Evolutionary conservation across 1,140 invertebrate species (phyloP).

Genomic region (Helicoverpa zea): DNA sequence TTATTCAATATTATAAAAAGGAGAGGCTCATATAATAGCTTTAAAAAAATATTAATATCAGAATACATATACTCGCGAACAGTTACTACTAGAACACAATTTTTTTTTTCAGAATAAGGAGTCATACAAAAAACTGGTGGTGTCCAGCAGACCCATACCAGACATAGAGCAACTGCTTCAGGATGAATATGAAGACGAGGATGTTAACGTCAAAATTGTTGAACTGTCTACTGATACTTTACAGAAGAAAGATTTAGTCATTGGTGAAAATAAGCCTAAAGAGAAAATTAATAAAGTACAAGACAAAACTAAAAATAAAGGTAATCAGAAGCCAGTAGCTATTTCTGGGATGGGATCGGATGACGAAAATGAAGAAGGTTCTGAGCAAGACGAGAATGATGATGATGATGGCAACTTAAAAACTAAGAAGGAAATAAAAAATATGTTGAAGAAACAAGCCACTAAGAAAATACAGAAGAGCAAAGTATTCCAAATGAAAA

Average conservation of each 20-base stretch:
- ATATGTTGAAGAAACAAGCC: constrained; percentile 89
- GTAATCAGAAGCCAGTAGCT: constrained; percentile 56
- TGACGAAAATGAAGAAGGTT: constrained; percentile 80
- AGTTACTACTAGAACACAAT: not conserved
- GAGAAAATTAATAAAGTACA: constrained; percentile 58
- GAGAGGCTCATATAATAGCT: too few species aligned
- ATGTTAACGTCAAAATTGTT: constrained; percentile 91
- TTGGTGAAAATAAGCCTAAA: constrained; percentile 89
- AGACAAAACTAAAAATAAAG: constrained; percentile 56
- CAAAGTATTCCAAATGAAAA: constrained; percentile 91
- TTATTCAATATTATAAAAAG: too few species aligned
- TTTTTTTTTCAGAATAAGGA: constrained; percentile 87
- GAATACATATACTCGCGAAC: too few species aligned
- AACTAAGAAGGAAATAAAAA: constrained; percentile 89
- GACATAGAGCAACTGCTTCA: constrained; percentile 90
- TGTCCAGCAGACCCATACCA: constrained; percentile 89
- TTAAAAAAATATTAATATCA: too few species aligned
- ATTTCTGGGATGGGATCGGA: constrained; percentile 81
- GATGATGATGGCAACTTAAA: constrained; percentile 82
- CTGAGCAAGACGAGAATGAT: constrained; percentile 66
- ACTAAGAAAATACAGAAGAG: constrained; percentile 91
- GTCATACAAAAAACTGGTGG: constrained; percentile 89
- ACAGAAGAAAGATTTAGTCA: constrained; percentile 89
- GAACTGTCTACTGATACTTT: constrained; percentile 90
- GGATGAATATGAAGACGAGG: constrained; percentile 90